Base-by-base conservation (phyloP, 2,113 vertebrate genomes). In the Jaculus jaculus region DNA sequence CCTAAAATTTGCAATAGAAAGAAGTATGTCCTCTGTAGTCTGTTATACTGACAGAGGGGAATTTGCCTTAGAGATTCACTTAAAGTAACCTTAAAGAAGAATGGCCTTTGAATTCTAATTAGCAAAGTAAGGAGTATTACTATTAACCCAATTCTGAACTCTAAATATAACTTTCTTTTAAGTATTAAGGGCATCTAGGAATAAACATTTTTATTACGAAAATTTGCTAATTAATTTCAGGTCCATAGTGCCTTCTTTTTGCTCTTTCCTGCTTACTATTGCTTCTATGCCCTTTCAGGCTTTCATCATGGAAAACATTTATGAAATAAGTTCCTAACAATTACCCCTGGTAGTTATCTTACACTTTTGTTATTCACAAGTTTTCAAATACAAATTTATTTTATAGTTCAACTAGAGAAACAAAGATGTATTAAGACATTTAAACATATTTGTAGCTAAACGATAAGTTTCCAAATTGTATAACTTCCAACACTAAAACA, bases 121-220 rank as follows among this genome's bases (percentile, higher is more conserved):
- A 78, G 34, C 17, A 54, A 77, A 68, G n/a, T 30, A 60, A 61
- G 51, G 18, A 81, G 54, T 8, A 13, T 28, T 18, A 60, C 51
- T 90, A 13, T 84, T 88, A 90, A 69, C 63, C 51, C 72, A 88
- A 24, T 84, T 94, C 58, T 71, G 17, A 85, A 84, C 42, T 92
- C 32, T 65, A 84, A 92, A 85, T 90, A 51, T 51, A 88, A 81
- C 79, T 72, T 84, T 71, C 39, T 65, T 87, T 80, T 66, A 90
- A 77, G n/a, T 73, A 47, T 73, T 68, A 84, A 81, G 32, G 73
- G 7, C 32, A 78, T 10, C 28, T 87, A 61, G 78, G 80, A 92
- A 84, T 90, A 75, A 88, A 34, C 72, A 30, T 54, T 83, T 87
- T 91, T 77, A 39, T 91, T 89, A 37, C 32, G 34, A 65, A 79